These are phyloP conservation scores for Axinella damicornis DNA, from an alignment of 37 sponge, comb jelly and placozoan species.

Conservation along the genomic window DNA sequence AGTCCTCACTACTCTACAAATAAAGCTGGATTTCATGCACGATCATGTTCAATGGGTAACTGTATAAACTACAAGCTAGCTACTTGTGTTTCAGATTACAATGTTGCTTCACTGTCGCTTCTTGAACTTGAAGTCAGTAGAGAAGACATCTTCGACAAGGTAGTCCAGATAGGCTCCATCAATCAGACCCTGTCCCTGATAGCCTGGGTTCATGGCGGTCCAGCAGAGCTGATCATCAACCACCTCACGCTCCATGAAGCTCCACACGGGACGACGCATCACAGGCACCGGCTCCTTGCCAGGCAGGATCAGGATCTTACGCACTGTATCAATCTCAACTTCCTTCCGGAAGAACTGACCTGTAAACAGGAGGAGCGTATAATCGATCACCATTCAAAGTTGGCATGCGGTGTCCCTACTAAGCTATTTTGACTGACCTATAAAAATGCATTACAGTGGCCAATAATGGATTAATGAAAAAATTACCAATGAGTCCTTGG, in stretches of 20 bases:
- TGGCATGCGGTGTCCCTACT: no score
- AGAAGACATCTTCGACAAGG: constrained; percentile 6
- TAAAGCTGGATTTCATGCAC: no score
- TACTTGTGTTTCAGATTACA: no score
- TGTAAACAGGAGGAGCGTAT: not conserved
- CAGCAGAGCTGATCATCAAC: constrained; percentile 11
- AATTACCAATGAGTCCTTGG: constrained; percentile 8
- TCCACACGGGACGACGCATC: constrained; percentile 3
- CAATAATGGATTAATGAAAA: no score
- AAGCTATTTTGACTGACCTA: no score
- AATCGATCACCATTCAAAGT: no score
- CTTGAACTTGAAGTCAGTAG: constrained; percentile 8
- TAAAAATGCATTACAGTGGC: no score
- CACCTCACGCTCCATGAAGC: constrained; percentile 24
- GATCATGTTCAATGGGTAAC: no score
- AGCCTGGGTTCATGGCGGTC: constrained; percentile 33
- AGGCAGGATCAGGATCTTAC: constrained; percentile 13
- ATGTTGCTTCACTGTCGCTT: no score
- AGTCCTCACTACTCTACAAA: no score
- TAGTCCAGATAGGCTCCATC: constrained; percentile 10
- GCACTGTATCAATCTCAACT: not conserved
- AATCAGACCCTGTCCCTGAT: constrained; percentile 32
- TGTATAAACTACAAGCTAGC: no score
- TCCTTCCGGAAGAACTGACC: constrained; percentile 48
- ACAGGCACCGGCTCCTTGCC: constrained; percentile 14